A percentile compares a stretch with the other conserved stretches of the same genome.
Evolutionary conservation across 2,113 vertebrate species (phyloP).

Genomic region (Synodontis membranacea): DNA sequence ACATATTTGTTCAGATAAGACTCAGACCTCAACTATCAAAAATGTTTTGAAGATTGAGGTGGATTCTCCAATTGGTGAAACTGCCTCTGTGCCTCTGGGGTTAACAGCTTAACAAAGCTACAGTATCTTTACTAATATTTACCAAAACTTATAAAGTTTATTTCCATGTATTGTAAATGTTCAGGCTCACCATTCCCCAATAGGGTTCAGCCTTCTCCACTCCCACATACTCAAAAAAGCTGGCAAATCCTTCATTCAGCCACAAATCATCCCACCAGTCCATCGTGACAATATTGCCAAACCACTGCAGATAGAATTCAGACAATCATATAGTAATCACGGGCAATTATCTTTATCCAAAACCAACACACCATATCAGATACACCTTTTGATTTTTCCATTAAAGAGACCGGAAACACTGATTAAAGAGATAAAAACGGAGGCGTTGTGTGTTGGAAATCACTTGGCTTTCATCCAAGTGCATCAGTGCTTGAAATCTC

Average conservation of each 20-base stretch:
- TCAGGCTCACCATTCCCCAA: slow-evolving; percentile 87
- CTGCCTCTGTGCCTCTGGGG: neutral
- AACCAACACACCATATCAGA: neutral
- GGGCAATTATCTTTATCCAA: neutral
- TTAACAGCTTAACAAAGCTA: neutral
- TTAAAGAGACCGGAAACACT: neutral
- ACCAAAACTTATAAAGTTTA: neutral
- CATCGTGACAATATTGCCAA: slow-evolving; percentile 98
- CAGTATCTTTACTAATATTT: neutral
- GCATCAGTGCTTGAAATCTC: neutral
- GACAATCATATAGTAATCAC: neutral
- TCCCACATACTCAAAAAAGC: slow-evolving; percentile 92
- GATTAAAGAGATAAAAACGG: slow-evolving; percentile 2
- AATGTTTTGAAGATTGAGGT: neutral
- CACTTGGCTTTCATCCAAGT: neutral
- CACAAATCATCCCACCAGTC: slow-evolving; percentile 99
- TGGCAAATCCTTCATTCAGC: slow-evolving; percentile 97
- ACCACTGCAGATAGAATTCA: slow-evolving; percentile 81
- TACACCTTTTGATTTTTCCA: neutral
- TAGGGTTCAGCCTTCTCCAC: slow-evolving; percentile 72
- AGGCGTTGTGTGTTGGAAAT: neutral
- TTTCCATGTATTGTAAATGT: neutral
- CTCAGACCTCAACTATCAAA: neutral
- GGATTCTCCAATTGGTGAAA: neutral
- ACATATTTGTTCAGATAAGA: neutral